Base-by-base conservation (phyloP, 2,113 vertebrate genomes). In the Phoxinus phoxinus region DNA sequence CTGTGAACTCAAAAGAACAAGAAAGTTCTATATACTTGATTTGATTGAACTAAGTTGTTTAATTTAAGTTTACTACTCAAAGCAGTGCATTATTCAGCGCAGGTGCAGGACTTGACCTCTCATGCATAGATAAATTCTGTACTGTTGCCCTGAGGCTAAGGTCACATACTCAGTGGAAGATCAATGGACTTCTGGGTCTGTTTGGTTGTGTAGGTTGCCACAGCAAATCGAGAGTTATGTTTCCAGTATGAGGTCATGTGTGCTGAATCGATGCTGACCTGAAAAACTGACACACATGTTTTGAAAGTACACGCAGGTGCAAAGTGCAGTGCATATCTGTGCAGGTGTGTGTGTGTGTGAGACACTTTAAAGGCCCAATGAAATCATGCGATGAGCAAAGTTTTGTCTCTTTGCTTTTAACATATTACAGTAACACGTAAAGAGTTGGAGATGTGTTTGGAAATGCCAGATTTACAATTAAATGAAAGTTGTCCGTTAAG, bases 241-340 rank as follows among this genome's bases (percentile, higher is more conserved):
- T 56, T 23, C 51, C 63, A 30, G 41, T 71, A 0, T 9, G 58
- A 85, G 51, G 25, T 76, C n/a, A 53, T 67, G 65, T 41, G n/a
- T 58, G 30, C 84, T 61, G 6, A 30, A 44, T 85, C 48, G n/a
- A 78, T 71, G 21, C 13, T 58, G n/a, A 71, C 46, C 46, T 46
- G 63, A 69, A 51, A 37, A 41, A 59, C 63, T n/a, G 44, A 67
- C 13, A 35, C 46, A 53, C 25, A 19, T 56, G 7, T 41, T 83
- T 35, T 51, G 9, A 82, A 69, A 37, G 32, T 27, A 69, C 30
- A 46, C n/a, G 27, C 65, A 61, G 35, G 84, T 71, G 4, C 75
- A 85, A 85, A 85, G n/a, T 85, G 59, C 65, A 72, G 21, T 51
- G 53, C 4, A n/a, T 21, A 69, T 51, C 48, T 51, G 48, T 17